These are phyloP conservation scores for Ornithoptera alexandrae DNA, from an alignment of 2,888 invertebrate species.

Conservation along the genomic window DNA sequence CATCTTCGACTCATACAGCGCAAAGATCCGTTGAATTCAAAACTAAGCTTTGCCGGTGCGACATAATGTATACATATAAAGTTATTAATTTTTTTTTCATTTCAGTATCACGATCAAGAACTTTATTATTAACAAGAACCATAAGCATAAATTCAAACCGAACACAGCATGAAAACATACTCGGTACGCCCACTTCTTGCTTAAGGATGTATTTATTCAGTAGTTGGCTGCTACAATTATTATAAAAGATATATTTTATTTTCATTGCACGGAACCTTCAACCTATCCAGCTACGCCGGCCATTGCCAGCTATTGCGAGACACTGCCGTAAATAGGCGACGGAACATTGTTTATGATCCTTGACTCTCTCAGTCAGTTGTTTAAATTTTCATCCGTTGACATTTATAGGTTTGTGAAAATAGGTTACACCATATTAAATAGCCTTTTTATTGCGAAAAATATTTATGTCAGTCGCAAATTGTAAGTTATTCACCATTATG, in stretches of 20 bases:
- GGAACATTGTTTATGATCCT: constrained; percentile 41
- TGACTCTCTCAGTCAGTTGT: constrained; percentile 38
- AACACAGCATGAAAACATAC: constrained; percentile 28
- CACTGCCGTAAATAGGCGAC: constrained; percentile 27
- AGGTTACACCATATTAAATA: constrained; percentile 43
- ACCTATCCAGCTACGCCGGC: constrained; percentile 18
- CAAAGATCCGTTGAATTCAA: too few species aligned
- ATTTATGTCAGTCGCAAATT: constrained; percentile 57
- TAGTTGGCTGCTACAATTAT: constrained; percentile 31
- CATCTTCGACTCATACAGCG: too few species aligned
- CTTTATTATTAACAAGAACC: constrained; percentile 24
- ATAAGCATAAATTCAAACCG: constrained; percentile 27
- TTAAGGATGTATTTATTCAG: constrained; percentile 31
- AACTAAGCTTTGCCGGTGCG: neutral
- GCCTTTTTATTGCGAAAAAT: constrained; percentile 44
- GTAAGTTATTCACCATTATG: constrained; percentile 65
- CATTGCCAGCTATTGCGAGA: constrained; percentile 26
- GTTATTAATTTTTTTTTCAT: neutral
- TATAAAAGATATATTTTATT: constrained; percentile 31
- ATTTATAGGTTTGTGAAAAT: constrained; percentile 48
- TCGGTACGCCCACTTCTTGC: constrained; percentile 26
- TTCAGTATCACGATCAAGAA: constrained; percentile 6
- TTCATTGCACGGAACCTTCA: constrained; percentile 29
- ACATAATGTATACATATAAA: neutral
- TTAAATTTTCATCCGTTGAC: constrained; percentile 55